Conservation (phyloP, 2,113 vertebrate genomes). For the Nothobranchius furzeri region DNA sequence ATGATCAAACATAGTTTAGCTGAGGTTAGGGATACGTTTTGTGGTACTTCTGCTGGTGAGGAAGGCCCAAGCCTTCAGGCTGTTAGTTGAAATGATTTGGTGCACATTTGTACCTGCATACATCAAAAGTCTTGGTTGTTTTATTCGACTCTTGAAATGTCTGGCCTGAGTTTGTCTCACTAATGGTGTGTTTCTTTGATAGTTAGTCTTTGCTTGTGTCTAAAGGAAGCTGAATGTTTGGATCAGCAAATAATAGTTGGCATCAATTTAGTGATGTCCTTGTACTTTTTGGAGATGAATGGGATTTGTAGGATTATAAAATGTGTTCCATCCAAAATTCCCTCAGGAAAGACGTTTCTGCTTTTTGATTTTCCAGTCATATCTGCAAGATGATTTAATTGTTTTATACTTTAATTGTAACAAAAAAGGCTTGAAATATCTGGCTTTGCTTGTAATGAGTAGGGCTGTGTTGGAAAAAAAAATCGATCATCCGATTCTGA, state of each 20-base stretch:
- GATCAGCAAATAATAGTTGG: neutral
- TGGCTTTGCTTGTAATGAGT: too few species aligned
- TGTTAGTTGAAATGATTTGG: too few species aligned
- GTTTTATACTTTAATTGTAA: too few species aligned
- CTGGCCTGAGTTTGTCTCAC: too few species aligned
- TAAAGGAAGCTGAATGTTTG: neutral
- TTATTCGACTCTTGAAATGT: neutral
- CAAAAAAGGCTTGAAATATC: too few species aligned
- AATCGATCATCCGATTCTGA: too few species aligned
- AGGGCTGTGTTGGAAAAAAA: too few species aligned
- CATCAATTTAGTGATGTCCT: neutral
- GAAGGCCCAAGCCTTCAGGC: neutral
- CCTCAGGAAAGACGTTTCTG: too few species aligned
- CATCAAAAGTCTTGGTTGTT: neutral
- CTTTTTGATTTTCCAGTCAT: too few species aligned
- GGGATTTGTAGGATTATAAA: neutral
- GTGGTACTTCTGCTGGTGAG: neutral
- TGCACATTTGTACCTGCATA: too few species aligned
- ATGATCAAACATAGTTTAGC: neutral
- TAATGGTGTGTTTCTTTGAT: neutral
- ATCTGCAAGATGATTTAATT: too few species aligned
- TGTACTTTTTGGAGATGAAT: neutral
- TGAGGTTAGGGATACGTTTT: neutral
- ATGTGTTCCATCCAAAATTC: too few species aligned
- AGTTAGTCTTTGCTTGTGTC: neutral